Evolutionary conservation across 2,797 vertebrate species (phyloP), one percentile per base, ranked within the genome.

Genomic region (Premnoplex brunnescens): DNA sequence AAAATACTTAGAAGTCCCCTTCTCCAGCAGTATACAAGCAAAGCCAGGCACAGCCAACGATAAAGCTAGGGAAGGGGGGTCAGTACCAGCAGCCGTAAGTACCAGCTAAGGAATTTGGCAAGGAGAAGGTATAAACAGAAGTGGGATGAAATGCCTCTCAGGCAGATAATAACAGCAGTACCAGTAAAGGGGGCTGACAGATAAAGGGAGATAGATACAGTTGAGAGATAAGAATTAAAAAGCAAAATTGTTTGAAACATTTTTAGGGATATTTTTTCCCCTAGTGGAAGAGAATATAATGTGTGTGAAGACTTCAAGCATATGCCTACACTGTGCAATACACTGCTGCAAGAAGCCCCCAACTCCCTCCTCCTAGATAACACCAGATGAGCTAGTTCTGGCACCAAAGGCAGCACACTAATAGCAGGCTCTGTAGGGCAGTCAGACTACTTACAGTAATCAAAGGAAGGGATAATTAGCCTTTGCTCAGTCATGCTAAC

Each of bases 381-480:
- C 59, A 92, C 36, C 75, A 82, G 71, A 92, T 30, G 56, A 94
- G 60, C 49, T 78, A 67, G 36, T 54, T 71, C 39, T 85, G 72
- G 75, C 75, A 85, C 60, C 41, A 77, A 85, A 94, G 78, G 44
- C 59, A 52, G 48, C 23, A 62, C 22, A 60, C 39, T 79, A 91
- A 63, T 30, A 18, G 7, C 72, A 69, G 59, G 75, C 15, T 52
- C 44, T 89, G 85, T 2, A 77, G 64, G 81, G 52, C 56, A 62
- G 48, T 79, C 64, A 88, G 66, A 54, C 54, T 58, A 62, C 83
- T 93, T 81, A 66, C 9, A 88, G 79, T 93, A 94, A 94, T 83
- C 85, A 94, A 94, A 91, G 82, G 41, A 73, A 84, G 63, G 54
- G 49, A 86, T 86, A 91, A 93, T 94, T 90, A 93, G 80, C 73